Evolutionary conservation across 2,888 invertebrate species (phyloP).

Genomic region (Mesodorylaimus sp.): DNA sequence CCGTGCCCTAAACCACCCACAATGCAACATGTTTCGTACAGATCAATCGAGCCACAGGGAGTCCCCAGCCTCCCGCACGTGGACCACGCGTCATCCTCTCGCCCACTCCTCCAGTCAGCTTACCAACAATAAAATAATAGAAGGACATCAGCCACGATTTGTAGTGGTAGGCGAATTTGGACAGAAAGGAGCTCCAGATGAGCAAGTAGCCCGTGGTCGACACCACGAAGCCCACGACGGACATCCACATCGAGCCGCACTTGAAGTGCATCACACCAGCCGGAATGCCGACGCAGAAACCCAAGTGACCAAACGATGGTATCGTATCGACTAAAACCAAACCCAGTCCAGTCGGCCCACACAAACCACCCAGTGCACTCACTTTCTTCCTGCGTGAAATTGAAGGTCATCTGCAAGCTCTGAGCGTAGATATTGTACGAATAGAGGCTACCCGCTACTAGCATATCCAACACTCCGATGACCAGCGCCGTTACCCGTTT

Average conservation of each 20-base stretch:
- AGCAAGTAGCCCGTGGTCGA: neutral
- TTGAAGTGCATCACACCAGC: neutral
- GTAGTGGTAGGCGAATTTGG: neutral
- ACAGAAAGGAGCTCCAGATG: neutral
- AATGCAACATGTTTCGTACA: no score
- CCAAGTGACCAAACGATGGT: neutral
- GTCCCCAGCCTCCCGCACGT: no score
- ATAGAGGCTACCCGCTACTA: neutral
- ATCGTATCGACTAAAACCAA: neutral
- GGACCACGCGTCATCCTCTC: no score
- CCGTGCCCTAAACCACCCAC: slow-evolving; percentile 4
- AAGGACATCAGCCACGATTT: neutral
- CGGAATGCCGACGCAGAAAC: neutral
- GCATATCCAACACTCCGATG: neutral
- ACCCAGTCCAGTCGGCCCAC: no score
- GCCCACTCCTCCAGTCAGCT: no score
- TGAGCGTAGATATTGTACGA: neutral
- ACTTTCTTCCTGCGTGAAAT: neutral
- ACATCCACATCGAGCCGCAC: neutral
- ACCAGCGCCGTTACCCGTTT: no score
- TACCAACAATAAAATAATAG: slow-evolving; percentile 1
- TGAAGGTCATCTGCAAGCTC: neutral
- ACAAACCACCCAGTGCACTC: no score
- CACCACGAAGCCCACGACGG: neutral
- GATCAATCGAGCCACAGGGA: no score